Percentiles rank a stretch among this genome's conserved stretches.
Conservation (phyloP, 2,113 vertebrate species). For the Empidonax alnorum region DNA sequence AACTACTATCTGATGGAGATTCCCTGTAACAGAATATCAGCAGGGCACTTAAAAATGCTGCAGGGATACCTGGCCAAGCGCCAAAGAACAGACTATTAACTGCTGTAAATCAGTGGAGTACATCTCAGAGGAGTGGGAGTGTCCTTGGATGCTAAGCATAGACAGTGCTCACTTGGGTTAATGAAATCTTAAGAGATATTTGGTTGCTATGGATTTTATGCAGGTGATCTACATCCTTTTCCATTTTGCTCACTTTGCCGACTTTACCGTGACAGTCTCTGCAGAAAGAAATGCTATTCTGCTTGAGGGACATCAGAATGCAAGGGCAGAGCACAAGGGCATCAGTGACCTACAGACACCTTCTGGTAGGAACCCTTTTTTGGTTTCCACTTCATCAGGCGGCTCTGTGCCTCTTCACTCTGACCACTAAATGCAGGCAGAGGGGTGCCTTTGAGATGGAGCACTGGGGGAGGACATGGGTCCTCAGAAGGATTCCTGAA, state of each 20-base stretch:
- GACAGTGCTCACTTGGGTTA: background rate
- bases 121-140: background rate
- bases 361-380: background rate
- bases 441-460: background rate
- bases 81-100: background rate
- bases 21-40: background rate
- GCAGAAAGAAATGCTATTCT: background rate
- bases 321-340: background rate
- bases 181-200: background rate
- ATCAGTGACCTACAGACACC: background rate
- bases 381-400: background rate
- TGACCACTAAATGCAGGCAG: background rate
- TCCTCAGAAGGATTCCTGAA: background rate
- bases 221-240: background rate
- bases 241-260: background rate
- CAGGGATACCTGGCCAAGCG: background rate
- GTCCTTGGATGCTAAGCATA: background rate
- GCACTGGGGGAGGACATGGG: background rate
- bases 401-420: background rate
- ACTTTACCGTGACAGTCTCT: background rate
- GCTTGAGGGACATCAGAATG: background rate
- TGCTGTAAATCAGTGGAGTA: background rate
- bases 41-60: background rate
- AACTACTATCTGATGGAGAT: fast-evolving
- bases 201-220: background rate